Percentiles rank a stretch among this genome's conserved stretches.
Conservation (phyloP, 2,888 invertebrate species). For the Tenodera sinensis region DNA sequence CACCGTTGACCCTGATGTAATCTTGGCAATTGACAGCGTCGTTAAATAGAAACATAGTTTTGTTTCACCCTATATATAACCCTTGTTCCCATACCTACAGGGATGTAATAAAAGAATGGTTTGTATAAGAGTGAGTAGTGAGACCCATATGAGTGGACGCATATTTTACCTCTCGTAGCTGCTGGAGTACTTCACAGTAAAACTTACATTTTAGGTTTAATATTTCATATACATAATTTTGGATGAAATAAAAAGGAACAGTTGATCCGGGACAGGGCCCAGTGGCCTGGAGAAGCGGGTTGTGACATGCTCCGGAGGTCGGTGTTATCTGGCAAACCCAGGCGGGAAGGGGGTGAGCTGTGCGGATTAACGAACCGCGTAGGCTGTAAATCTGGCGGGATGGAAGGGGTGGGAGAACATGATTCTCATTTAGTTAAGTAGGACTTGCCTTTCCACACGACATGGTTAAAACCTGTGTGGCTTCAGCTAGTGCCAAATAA, state of each 20-base stretch:
- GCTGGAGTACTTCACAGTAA: background rate
- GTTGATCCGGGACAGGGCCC: background rate
- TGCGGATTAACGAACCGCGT: slow-evolving; percentile 20
- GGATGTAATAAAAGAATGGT: too few relatives aligned
- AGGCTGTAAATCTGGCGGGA: slow-evolving; percentile 18
- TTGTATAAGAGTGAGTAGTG: too few relatives aligned
- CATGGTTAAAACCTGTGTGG: background rate
- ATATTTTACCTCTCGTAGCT: too few relatives aligned
- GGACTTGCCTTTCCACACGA: background rate
- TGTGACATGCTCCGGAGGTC: background rate
- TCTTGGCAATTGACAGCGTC: too few relatives aligned
- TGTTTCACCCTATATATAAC: too few relatives aligned
- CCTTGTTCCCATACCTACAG: too few relatives aligned
- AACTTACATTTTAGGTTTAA: background rate
- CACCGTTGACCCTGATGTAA: too few relatives aligned
- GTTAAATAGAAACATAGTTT: too few relatives aligned
- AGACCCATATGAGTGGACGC: too few relatives aligned
- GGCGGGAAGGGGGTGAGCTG: background rate
- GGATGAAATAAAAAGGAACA: background rate
- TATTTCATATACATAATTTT: background rate
- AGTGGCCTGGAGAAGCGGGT: background rate
- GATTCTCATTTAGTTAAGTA: slow-evolving; percentile 28
- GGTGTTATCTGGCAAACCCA: background rate
- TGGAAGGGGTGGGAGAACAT: slow-evolving; percentile 11
- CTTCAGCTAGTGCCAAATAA: background rate